Evolutionary conservation across 2,888 invertebrate genomes (phyloP).

Genomic region (Listrodromus nycthemerus): DNA sequence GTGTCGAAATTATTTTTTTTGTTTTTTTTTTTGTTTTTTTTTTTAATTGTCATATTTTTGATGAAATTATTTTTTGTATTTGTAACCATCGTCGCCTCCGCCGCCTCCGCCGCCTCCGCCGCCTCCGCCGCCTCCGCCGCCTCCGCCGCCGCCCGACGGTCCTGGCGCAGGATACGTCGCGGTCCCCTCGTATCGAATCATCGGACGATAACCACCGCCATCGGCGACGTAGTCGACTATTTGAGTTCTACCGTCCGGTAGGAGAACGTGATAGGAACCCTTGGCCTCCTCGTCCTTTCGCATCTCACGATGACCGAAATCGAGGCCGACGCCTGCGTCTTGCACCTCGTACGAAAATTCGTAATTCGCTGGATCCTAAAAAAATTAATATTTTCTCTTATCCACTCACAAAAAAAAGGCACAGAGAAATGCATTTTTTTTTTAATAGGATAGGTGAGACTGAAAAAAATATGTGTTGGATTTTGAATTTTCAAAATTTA

Average conservation of each 20-base stretch:
- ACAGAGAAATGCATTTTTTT: background rate
- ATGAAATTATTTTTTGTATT: constrained; percentile 72
- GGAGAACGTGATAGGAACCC: constrained; percentile 88
- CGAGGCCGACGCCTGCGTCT: constrained; percentile 86
- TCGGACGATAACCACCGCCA: constrained; percentile 87
- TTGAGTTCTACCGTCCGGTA: constrained; percentile 88
- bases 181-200: constrained; percentile 85
- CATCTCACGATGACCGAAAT: constrained; percentile 89
- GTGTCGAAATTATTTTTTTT: too few relatives aligned
- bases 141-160: background rate
- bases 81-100: constrained; percentile 76
- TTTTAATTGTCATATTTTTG: background rate
- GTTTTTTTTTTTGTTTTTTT: too few relatives aligned
- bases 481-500: too few relatives aligned
- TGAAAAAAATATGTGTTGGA: too few relatives aligned
- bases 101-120: too few relatives aligned
- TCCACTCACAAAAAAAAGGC: too few relatives aligned
- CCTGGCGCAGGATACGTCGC: constrained; percentile 79
- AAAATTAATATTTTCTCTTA: background rate
- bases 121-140: too few relatives aligned
- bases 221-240: constrained; percentile 89
- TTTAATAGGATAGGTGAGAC: too few relatives aligned
- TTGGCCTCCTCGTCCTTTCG: constrained; percentile 88
- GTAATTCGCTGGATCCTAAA: constrained; percentile 88
- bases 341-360: constrained; percentile 89